These are phyloP conservation scores for Thinocorus orbignyianus DNA, from an alignment of 2,113 vertebrate species.

Conservation along the genomic window DNA sequence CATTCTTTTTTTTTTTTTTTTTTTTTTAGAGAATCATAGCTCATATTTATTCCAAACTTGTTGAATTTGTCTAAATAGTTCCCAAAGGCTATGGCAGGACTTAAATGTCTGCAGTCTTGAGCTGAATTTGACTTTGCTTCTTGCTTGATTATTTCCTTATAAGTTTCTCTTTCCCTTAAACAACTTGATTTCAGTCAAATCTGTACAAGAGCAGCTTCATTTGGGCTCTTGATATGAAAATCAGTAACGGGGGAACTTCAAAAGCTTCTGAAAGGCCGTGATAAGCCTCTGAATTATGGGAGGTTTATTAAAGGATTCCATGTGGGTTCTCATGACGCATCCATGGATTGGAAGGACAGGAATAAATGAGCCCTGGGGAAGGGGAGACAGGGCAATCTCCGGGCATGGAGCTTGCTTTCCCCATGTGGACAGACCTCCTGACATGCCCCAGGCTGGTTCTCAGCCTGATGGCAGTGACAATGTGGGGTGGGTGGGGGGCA, in stretches of 20 bases:
- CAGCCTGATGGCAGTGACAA: not conserved
- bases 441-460: not conserved
- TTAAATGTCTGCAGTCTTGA: not conserved
- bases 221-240: conserved; percentile 8
- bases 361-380: not conserved
- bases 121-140: not conserved
- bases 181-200: not conserved
- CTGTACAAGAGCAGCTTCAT: not conserved
- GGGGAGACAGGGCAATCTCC: no score
- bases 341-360: not conserved
- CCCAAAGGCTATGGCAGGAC: not conserved
- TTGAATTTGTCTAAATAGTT: not conserved
- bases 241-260: not conserved
- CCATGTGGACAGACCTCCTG: not conserved
- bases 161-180: not conserved
- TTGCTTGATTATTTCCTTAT: not conserved
- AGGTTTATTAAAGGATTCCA: not conserved
- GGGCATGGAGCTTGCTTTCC: rapidly evolving
- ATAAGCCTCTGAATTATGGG: not conserved
- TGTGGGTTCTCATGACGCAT: rapidly evolving
- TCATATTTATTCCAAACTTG: not conserved
- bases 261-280: not conserved
- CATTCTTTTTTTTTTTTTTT: not conserved
- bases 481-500: not conserved
- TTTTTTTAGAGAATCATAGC: not conserved